These are phyloP conservation scores for Dusona sp. DNA, from an alignment of 2,888 invertebrate genomes.

Conservation along the genomic window DNA sequence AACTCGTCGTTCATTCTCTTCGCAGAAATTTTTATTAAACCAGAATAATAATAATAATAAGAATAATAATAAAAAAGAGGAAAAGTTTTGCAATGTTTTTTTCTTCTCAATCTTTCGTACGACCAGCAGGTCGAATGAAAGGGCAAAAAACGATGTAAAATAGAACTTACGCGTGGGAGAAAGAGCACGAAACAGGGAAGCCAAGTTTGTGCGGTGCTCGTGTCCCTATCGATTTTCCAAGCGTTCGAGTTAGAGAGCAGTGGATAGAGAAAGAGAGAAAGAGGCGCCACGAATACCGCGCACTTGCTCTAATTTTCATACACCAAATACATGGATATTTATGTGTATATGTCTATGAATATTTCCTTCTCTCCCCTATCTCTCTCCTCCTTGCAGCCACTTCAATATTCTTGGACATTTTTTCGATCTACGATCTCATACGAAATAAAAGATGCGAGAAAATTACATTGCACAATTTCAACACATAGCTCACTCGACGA, in stretches of 20 bases:
- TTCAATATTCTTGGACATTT: no score
- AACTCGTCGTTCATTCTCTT: constrained; percentile 24
- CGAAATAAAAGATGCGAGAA: neutral
- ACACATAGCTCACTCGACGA: neutral
- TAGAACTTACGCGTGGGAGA: constrained; percentile 6
- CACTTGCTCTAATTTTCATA: constrained; percentile 67
- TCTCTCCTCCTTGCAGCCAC: neutral
- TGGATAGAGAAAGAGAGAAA: constrained; percentile 49
- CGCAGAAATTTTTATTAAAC: constrained; percentile 10
- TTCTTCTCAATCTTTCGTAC: neutral
- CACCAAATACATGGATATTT: constrained; percentile 11
- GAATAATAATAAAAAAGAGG: neutral
- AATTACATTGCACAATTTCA: neutral
- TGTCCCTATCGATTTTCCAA: constrained; percentile 70
- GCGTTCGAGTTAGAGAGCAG: constrained; percentile 68
- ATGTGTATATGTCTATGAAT: neutral
- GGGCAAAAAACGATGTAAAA: constrained; percentile 9
- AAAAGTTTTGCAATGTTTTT: no score
- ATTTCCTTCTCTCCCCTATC: neutral
- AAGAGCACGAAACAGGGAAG: constrained; percentile 59
- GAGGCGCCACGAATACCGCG: constrained; percentile 57
- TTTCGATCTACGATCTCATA: neutral
- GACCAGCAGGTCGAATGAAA: neutral
- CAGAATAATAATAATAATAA: neutral
- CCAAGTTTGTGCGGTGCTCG: constrained; percentile 65